Base-by-base conservation (phyloP, 1,140 invertebrate species). In the Drosophila kepulauana region DNA sequence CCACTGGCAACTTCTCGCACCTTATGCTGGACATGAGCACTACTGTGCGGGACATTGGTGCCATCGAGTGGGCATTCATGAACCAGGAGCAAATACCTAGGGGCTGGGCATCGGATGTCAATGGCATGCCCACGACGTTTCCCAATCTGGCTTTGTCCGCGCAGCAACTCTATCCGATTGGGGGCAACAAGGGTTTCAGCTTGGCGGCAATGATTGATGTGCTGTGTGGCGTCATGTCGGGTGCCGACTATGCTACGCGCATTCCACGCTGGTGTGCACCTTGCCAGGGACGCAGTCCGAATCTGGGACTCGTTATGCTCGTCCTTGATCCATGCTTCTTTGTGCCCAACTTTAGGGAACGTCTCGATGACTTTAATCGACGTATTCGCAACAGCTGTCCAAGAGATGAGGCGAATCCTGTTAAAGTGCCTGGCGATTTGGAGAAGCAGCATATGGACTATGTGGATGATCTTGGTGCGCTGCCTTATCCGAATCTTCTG, bases 21-120 rank as follows among this genome's bases (percentile, higher is more conserved):
- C 98, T 98, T 92, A 95, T 97, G 1, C 91, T 99, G n/a, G 98
- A 99, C 87, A 98, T 98, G 97, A 97, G 98, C 0, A 98, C 97
- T 1, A 96, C 97, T 1, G 94, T 96, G 0, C 97, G 66, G 54
- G 93, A 94, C 1, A 56, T 94, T 3, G 94, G 94, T 0, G 93
- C 97, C 94, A 95, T 98, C 65, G 97, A 98, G 93, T 93, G 97
- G 69, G 95, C 96, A 52, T 78, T 93, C 20, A 92, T 95, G 1
- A 97, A 96, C 93, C 93, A 93, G 1, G 94, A 95, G 77, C 85
- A 93, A 0, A 95, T 98, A 66, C 97, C 97, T 0, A 74, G 92
- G 11, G 95, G 96, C 1, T 98, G 98, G 98, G 98, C 97, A 1
- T 94, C 96, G 35, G 96, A 95, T 54, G 91, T 91, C 3, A 92